Conservation (phyloP, 2,113 vertebrate species). For the Paedocypris sp. region DNA sequence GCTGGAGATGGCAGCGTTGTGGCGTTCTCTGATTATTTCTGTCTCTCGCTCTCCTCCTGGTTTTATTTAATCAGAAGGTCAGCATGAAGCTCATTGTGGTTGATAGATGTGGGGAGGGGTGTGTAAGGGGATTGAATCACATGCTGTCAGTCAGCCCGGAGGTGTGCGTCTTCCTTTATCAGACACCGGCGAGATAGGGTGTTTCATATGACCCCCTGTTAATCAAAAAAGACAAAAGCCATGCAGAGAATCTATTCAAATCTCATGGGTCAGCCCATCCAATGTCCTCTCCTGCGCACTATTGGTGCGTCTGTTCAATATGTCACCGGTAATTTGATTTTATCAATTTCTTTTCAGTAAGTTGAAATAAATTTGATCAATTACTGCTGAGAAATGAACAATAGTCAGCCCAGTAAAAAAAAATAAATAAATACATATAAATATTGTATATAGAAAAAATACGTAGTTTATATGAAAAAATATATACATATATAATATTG, state of each 20-base stretch:
- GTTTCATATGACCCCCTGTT: neutral
- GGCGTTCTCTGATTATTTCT: constrained; percentile 35
- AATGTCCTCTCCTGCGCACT: neutral
- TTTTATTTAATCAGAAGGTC: constrained; percentile 42
- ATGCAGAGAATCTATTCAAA: neutral
- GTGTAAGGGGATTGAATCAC: constrained; percentile 10
- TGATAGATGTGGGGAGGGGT: constrained; percentile 23
- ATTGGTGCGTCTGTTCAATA: neutral
- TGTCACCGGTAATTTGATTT: neutral
- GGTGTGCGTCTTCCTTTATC: constrained; percentile 1
- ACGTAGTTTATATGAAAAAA: too few relatives aligned
- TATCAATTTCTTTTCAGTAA: too few relatives aligned
- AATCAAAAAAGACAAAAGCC: neutral
- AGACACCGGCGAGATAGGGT: neutral
- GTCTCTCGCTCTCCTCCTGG: constrained; percentile 18
- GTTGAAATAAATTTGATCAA: too few relatives aligned
- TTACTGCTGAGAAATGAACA: too few relatives aligned
- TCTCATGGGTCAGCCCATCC: neutral
- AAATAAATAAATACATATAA: too few relatives aligned
- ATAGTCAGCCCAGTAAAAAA: too few relatives aligned
- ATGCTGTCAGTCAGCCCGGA: constrained; percentile 12
- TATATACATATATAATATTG: too few relatives aligned
- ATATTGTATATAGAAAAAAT: too few relatives aligned
- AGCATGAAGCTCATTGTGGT: constrained; percentile 25
- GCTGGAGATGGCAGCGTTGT: constrained; percentile 13